phyloP scores from a whole-genome alignment of 2,888 invertebrate species.

The Diplolepis rosae region DNA sequence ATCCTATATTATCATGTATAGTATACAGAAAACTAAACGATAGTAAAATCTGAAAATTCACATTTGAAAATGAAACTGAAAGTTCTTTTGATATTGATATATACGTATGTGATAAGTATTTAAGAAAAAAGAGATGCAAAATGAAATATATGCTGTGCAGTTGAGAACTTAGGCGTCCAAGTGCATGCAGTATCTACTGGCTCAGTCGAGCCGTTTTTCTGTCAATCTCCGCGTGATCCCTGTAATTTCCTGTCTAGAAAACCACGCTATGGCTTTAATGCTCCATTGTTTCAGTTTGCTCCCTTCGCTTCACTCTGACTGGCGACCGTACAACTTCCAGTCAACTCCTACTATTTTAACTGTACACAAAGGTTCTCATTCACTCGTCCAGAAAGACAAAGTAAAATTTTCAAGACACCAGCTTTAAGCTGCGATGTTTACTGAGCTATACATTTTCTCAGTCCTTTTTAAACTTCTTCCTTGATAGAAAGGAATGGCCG shows the following conservation, averaged over 20 bases:
- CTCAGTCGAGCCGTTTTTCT: conserved; percentile 69
- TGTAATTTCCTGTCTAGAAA: conserved; percentile 74
- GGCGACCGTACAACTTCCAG: conserved; percentile 58
- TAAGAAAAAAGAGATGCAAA: neutral
- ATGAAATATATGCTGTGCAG: neutral
- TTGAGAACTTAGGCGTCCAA: neutral
- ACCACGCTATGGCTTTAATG: conserved; percentile 71
- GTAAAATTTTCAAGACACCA: neutral
- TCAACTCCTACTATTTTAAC: conserved; percentile 68
- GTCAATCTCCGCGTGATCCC: conserved; percentile 73
- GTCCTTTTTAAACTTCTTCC: too few relatives aligned
- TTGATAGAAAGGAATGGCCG: too few relatives aligned
- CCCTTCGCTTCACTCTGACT: conserved; percentile 50
- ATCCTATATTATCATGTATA: too few relatives aligned
- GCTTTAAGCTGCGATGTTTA: too few relatives aligned
- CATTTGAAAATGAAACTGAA: too few relatives aligned
- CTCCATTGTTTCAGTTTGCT: conserved; percentile 70
- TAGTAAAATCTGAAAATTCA: too few relatives aligned
- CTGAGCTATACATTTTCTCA: too few relatives aligned
- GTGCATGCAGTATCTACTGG: conserved; percentile 57
- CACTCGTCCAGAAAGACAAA: neutral
- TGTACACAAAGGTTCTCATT: conserved; percentile 66
- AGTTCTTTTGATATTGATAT: too few relatives aligned
- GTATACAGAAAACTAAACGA: too few relatives aligned
- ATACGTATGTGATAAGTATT: too few relatives aligned